These are phyloP conservation scores for Xanthorhoe spadicearia DNA, from an alignment of 2,888 invertebrate genomes.

Conservation along the genomic window DNA sequence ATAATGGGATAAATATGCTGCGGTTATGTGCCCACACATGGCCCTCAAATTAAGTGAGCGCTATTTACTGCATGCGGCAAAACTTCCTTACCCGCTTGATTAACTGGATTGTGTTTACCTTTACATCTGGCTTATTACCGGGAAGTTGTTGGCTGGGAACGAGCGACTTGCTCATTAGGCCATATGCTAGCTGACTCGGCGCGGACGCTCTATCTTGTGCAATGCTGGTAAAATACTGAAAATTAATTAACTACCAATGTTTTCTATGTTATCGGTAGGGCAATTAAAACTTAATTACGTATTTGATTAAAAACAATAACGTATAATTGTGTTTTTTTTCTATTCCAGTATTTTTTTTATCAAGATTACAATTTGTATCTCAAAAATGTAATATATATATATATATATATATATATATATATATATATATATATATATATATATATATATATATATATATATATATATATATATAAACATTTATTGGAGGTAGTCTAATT, in stretches of 20 bases:
- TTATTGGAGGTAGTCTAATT: constrained; percentile 44
- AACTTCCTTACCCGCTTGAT: constrained; percentile 75
- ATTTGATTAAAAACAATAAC: no score
- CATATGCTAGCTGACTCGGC: background rate
- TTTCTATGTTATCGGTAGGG: no score
- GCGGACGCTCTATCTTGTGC: background rate
- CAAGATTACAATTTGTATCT: no score
- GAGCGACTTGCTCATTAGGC: constrained; percentile 23
- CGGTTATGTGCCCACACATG: constrained; percentile 82
- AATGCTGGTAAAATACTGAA: background rate
- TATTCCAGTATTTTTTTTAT: no score
- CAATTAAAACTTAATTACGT: no score
- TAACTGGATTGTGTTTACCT: constrained; percentile 75
- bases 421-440: constrained; percentile 35
- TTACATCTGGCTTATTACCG: constrained; percentile 61
- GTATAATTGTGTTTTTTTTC: no score
- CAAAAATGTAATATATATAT: no score
- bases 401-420: constrained; percentile 31
- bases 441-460: constrained; percentile 35
- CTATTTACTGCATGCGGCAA: constrained; percentile 76
- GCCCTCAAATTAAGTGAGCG: constrained; percentile 81
- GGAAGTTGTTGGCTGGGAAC: constrained; percentile 53
- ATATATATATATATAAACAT: constrained; percentile 34
- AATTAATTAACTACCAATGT: no score
- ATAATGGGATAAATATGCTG: constrained; percentile 85